phyloP scores from a whole-genome alignment of 1,140 invertebrate species.

The Pseudachorutes palmiensis region DNA sequence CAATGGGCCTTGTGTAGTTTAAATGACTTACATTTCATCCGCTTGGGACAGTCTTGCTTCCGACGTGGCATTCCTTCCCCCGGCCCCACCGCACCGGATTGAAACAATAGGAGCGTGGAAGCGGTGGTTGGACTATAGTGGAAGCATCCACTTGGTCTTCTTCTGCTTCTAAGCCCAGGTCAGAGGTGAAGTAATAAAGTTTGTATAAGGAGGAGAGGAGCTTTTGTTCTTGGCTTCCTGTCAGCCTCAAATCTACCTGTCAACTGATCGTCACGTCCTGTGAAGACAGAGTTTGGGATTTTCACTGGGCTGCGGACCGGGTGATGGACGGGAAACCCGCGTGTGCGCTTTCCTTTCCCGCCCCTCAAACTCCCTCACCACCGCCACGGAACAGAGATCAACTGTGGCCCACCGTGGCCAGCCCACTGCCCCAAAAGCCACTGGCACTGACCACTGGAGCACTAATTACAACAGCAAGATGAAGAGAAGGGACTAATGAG shows the following conservation, averaged over 20 bases:
- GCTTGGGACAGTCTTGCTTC: conserved; percentile 56
- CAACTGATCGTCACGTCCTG: conserved; percentile 39
- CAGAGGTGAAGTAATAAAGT: neutral
- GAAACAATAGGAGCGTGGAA: conserved; percentile 15
- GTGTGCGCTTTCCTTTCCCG: conserved; percentile 28
- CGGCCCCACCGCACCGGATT: neutral
- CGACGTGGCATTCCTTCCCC: conserved; percentile 48
- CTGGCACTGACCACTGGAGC: too few relatives aligned
- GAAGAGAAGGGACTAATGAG: too few relatives aligned
- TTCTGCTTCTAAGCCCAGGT: too few relatives aligned
- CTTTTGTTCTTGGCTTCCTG: conserved; percentile 7
- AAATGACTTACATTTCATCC: conserved; percentile 55
- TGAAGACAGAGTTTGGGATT: neutral
- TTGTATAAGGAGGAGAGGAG: neutral
- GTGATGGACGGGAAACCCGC: conserved; percentile 38
- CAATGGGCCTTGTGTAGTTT: neutral
- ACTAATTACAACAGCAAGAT: too few relatives aligned
- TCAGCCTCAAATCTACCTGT: conserved; percentile 37
- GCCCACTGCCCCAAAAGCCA: too few relatives aligned
- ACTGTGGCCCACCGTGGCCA: too few relatives aligned
- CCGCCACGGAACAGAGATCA: neutral
- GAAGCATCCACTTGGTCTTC: too few relatives aligned
- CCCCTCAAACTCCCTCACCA: conserved; percentile 8
- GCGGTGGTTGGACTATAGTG: too few relatives aligned
- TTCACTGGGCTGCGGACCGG: conserved; percentile 28